Evolutionary conservation across 2,888 invertebrate species (phyloP).

Genomic region (Drosophila mettleri): DNA sequence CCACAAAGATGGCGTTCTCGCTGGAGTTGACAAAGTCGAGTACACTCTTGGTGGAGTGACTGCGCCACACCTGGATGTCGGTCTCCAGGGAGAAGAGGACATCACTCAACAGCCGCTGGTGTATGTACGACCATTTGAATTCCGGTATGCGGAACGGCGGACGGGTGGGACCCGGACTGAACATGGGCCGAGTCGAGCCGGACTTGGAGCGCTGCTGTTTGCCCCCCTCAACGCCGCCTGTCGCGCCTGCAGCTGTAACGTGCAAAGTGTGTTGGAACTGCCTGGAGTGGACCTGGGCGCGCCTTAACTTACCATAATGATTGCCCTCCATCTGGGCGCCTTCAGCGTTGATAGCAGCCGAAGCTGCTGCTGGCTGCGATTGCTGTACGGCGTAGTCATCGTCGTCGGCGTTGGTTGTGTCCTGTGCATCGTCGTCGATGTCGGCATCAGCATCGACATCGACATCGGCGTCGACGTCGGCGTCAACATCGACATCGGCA

Average conservation of each 20-base stretch:
- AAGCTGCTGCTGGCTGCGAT: slow-evolving; percentile 84
- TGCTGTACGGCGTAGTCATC: slow-evolving; percentile 86
- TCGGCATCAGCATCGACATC: slow-evolving; percentile 41
- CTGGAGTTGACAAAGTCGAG: slow-evolving; percentile 99
- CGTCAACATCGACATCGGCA: slow-evolving; percentile 52
- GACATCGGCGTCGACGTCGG: slow-evolving; percentile 43
- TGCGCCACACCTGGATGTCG: slow-evolving; percentile 96
- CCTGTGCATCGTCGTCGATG: slow-evolving; percentile 51
- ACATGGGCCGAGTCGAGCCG: slow-evolving; percentile 93
- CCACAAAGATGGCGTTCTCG: slow-evolving; percentile 99
- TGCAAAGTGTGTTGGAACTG: background rate
- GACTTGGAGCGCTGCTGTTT: slow-evolving; percentile 86
- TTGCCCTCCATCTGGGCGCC: slow-evolving; percentile 94
- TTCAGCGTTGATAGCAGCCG: slow-evolving; percentile 85
- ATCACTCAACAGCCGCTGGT: slow-evolving; percentile 97
- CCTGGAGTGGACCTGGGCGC: too few relatives aligned
- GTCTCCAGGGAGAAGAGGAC: slow-evolving; percentile 98
- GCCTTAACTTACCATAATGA: slow-evolving; percentile 89
- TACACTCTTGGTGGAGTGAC: slow-evolving; percentile 98
- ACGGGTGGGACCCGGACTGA: slow-evolving; percentile 95
- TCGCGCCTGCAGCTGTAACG: slow-evolving; percentile 10
- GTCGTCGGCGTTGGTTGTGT: slow-evolving; percentile 42
- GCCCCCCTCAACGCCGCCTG: slow-evolving; percentile 30
- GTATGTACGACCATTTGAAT: slow-evolving; percentile 99
- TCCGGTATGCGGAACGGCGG: slow-evolving; percentile 99